A percentile compares a stretch with the other conserved stretches of the same genome.
These are phyloP conservation scores for Pangasianodon gigas DNA, from an alignment of 2,113 vertebrate genomes.

Conservation along the genomic window DNA sequence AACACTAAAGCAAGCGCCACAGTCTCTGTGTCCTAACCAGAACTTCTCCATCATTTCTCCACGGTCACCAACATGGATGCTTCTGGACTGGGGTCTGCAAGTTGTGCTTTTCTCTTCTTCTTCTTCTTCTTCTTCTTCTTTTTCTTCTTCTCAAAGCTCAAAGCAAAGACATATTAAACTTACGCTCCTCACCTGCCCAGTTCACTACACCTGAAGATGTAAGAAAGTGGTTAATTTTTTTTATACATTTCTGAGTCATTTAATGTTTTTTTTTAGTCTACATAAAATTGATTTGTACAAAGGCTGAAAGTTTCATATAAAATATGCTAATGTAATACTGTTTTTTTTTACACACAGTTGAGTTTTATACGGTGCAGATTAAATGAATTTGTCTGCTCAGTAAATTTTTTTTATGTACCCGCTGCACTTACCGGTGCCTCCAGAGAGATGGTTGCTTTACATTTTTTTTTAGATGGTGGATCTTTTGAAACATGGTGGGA, in stretches of 20 bases:
- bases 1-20: conserved; percentile 86
- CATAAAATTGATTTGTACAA: conserved; percentile 41
- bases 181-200: background rate
- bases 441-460: conserved; percentile 28
- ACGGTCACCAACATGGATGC: background rate
- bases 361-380: conserved; percentile 47
- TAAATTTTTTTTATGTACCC: conserved; percentile 22
- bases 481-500: conserved; percentile 27
- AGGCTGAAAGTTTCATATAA: conserved; percentile 41
- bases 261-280: conserved; percentile 35
- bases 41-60: conserved; percentile 18
- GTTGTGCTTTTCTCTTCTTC: background rate
- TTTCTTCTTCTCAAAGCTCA: background rate
- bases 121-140: background rate
- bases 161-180: conserved; percentile 8
- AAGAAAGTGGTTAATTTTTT: background rate
- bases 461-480: background rate
- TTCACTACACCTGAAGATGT: conserved; percentile 44
- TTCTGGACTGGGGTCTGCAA: conserved; percentile 49
- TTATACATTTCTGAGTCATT: conserved; percentile 29
- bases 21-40: conserved; percentile 79
- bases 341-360: conserved; percentile 29
- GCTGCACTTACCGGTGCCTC: conserved; percentile 42
- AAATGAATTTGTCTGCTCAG: conserved; percentile 30
- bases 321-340: conserved; percentile 42